Conservation (phyloP, 2,888 invertebrate genomes). For the Stramonita haemastoma region DNA sequence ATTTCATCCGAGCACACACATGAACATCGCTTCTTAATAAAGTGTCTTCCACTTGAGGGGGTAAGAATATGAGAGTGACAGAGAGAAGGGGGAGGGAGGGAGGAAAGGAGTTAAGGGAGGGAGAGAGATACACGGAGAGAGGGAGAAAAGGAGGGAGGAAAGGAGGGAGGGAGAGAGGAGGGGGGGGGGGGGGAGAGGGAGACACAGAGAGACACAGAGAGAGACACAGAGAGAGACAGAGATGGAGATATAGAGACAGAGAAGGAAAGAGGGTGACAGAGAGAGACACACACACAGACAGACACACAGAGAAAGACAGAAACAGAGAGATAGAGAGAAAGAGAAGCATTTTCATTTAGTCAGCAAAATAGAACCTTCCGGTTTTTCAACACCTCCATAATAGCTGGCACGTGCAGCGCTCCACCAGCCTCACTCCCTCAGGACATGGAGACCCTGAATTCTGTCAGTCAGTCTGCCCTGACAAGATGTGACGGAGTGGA, state of each 20-base stretch:
- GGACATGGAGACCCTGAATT: no score
- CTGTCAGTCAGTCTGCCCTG: no score
- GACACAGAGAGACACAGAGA: no score
- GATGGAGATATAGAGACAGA: conserved; percentile 30
- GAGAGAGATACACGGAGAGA: no score
- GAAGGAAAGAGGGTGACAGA: conserved; percentile 24
- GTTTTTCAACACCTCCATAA: no score
- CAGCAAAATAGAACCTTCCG: no score
- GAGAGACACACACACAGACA: conserved; percentile 1
- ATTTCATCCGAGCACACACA: no score
- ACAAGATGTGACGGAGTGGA: no score
- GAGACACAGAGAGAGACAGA: no score
- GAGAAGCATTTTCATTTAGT: not conserved
- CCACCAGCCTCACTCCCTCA: no score
- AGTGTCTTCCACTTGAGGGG: not conserved
- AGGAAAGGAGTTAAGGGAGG: not conserved
- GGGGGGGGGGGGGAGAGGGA: conserved; percentile 7
- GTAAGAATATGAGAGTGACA: not conserved
- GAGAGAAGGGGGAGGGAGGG: not conserved
- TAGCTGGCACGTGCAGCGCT: no score
- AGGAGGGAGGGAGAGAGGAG: not conserved
- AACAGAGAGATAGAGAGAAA: not conserved
- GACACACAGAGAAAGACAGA: not conserved
- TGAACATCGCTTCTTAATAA: no score
- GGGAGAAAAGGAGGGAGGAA: not conserved